phyloP scores from a whole-genome alignment of 2,113 vertebrate genomes.

The Merops nubicus region DNA sequence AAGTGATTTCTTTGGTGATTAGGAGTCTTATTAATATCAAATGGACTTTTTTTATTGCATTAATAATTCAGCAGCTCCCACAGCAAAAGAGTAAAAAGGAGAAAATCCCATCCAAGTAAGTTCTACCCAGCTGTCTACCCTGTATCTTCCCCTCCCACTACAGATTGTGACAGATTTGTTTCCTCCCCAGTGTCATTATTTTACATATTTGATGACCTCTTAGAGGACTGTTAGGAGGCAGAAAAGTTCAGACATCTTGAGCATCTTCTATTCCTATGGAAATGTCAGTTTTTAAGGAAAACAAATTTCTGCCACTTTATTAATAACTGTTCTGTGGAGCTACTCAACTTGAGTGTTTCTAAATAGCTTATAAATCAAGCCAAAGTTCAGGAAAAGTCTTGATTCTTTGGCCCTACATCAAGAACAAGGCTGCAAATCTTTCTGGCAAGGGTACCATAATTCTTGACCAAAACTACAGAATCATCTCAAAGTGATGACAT shows the following conservation, averaged over 20 bases:
- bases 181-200: background rate
- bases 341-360: background rate
- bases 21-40: background rate
- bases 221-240: background rate
- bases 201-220: background rate
- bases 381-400: background rate
- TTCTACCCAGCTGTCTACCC: background rate
- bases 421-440: background rate
- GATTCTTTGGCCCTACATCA: background rate
- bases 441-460: background rate
- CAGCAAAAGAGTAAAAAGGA: background rate
- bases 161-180: background rate
- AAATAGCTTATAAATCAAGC: constrained; percentile 29
- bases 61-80: constrained; percentile 8
- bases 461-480: background rate
- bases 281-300: background rate
- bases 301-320: background rate
- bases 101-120: background rate
- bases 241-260: background rate
- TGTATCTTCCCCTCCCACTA: background rate
- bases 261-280: background rate
- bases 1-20: constrained; percentile 6
- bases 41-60: constrained; percentile 4
- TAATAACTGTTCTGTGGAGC: background rate
- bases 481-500: background rate